Evolutionary conservation across 2,888 invertebrate genomes (phyloP), one percentile per base, ranked within the genome.

Genomic region (Strigamia crassipes): DNA sequence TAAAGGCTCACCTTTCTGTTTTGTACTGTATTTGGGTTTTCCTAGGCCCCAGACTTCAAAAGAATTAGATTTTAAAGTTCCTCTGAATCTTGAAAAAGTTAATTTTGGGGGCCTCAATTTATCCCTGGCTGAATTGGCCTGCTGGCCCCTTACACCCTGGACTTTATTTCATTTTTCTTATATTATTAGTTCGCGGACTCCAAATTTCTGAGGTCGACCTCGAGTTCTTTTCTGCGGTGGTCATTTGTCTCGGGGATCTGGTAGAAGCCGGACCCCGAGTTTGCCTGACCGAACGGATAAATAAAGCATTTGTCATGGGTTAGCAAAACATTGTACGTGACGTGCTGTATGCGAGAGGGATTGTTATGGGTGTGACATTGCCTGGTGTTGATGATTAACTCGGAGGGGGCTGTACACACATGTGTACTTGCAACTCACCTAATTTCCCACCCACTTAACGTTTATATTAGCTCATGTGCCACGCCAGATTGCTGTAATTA

Each of bases 321-420:
- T 51, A 23, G 66, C 10, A 23, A 66, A 23, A 31, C 66, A 66
- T 51, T 51, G 23, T 66, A 66, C 66, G 66, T 66, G 66, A 66
- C 66, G 66, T 66, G 66, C 13, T 27, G 31, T 66, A 66, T 66
- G 66, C 66, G 66, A 66, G 66, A 66, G 31, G 66, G 66, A 66
- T 66, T 66, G 51, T 51, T 51, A 51, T 51, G 51, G 66, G 66
- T 66, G 31, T 66, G 66, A 66, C 66, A 66, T 66, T 66, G 66
- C 66, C 66, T 27, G 27, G 31, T 27, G 66, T 66, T 13, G 66
- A 66, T 66, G 66, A 66, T 66, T 66, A 66, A 66, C 66, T 66
- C 23, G 66, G 66, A 31, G 66, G 66, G 66, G 23, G 12, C 66
- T 23, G 66, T 23, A 66, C 66, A 66, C 31, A 66, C 66, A 66